Evolutionary conservation across 2,113 vertebrate species (phyloP), one percentile per base, ranked within the genome.

Genomic region (Petroica traversi): DNA sequence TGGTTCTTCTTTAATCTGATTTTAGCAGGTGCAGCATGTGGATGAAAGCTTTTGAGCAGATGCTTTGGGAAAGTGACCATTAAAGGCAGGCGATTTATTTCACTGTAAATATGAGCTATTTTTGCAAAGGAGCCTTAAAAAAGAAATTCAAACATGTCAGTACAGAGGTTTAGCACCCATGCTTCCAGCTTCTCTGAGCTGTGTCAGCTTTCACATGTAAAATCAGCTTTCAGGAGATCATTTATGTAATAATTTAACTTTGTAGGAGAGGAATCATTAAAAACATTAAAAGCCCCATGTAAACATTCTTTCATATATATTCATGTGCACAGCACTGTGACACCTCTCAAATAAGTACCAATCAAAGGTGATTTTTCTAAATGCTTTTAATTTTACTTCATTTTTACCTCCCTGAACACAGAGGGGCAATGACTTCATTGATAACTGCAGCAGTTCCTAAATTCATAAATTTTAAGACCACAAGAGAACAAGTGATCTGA

Each of bases 11-110:
- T 92, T 88, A 92, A 92, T 93, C 75, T 97, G 93, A 94, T 95
- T 96, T 97, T 90, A 96, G 94, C 95, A 97, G 96, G 94, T 95
- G 95, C 75, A 93, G 93, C 88, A 88, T 1, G 1, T 90, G 93
- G 85, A 88, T 29, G 25, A 94, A 95, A 93, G 88, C 88, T 95
- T 95, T 94, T 94, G 75, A 95, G 85, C 88, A 88, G 95, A 90
- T 48, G 68, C 93, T 93, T 93, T 93, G 36, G 48, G 61, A 80
- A 83, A 96, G 73, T 93, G 90, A 93, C 95, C 93, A 71, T 88
- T 96, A 96, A 94, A 96, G 52, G 75, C 72, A 86, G 64, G 57
- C 1, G 0, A 78, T 93, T 88, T 71, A 83, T 93, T 92, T 96
- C 79, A 52, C 72, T 92, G 52, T 92, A 94, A 90, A 92, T 90